These are phyloP conservation scores for Karalla daura DNA, from an alignment of 2,797 vertebrate species.

Conservation along the genomic window DNA sequence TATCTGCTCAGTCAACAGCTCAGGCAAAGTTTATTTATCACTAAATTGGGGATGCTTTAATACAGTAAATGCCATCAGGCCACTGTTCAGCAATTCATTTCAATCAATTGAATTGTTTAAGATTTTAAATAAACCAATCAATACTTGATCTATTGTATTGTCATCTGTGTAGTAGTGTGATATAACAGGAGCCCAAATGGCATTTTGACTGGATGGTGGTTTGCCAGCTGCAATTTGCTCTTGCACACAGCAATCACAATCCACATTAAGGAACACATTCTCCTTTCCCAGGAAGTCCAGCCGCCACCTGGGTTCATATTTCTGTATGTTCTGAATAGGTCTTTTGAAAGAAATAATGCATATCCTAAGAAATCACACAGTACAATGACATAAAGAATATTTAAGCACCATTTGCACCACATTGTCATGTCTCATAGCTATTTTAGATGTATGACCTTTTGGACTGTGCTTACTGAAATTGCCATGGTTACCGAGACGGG, in stretches of 20 bases:
- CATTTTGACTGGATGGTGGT: conserved; percentile 33
- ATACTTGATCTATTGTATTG: background rate
- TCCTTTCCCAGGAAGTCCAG: conserved; percentile 12
- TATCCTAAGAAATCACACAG: conserved; percentile 3
- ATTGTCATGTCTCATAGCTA: conserved; percentile 17
- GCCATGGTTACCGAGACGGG: background rate
- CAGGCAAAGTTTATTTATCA: background rate
- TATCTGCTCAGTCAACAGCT: background rate
- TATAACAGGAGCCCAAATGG: conserved; percentile 13
- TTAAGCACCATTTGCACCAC: conserved; percentile 42
- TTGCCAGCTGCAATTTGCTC: conserved; percentile 35
- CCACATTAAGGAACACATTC: conserved; percentile 23
- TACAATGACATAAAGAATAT: conserved; percentile 16
- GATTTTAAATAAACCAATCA: conserved; percentile 9
- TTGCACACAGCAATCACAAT: conserved; percentile 25
- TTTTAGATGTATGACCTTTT: conserved; percentile 38
- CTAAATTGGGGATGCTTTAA: background rate
- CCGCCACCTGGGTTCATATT: conserved; percentile 11
- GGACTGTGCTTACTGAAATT: conserved; percentile 15
- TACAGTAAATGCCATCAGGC: background rate
- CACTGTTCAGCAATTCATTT: background rate
- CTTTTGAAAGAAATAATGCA: conserved; percentile 19
- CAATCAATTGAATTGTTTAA: background rate
- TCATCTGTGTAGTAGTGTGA: conserved; percentile 10
- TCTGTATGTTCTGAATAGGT: conserved; percentile 7